Evolutionary conservation across 1,140 invertebrate species (phyloP).

Genomic region (Drosophila gunungcola): DNA sequence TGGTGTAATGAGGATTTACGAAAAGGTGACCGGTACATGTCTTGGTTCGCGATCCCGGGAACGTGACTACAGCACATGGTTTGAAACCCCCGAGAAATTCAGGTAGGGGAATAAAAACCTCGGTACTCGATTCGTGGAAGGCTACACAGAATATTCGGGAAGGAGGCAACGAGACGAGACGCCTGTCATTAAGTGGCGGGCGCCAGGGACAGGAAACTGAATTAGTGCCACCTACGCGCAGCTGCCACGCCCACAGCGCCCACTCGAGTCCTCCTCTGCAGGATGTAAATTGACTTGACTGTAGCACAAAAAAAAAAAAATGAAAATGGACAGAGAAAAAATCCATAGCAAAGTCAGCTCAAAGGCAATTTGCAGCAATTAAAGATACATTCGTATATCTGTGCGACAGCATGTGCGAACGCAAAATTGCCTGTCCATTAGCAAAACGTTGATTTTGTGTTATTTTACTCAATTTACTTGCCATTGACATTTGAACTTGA

Average conservation of each 20-base stretch:
- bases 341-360: slow-evolving; percentile 37
- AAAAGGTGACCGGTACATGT: slow-evolving; percentile 4
- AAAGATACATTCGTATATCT: slow-evolving; percentile 57
- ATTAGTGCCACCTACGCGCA: slow-evolving; percentile 51
- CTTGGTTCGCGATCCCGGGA: slow-evolving; percentile 3
- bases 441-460: slow-evolving; percentile 54
- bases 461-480: slow-evolving; percentile 67
- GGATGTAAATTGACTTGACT: slow-evolving; percentile 52
- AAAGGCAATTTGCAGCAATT: slow-evolving; percentile 64
- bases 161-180: slow-evolving; percentile 21
- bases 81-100: slow-evolving; percentile 10
- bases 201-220: slow-evolving; percentile 52
- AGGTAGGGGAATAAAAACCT: slow-evolving; percentile 15
- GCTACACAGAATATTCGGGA: slow-evolving; percentile 10
- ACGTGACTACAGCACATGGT: slow-evolving; percentile 56
- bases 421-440: slow-evolving; percentile 71
- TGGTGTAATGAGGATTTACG: slow-evolving; percentile 33
- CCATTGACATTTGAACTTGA: slow-evolving; percentile 82
- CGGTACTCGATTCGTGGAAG: slow-evolving; percentile 43
- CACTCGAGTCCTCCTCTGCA: slow-evolving; percentile 28
- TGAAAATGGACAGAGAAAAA: slow-evolving; percentile 21
- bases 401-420: slow-evolving; percentile 14
- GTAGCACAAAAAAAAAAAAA: not conserved
- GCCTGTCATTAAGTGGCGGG: slow-evolving; percentile 52
- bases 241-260: slow-evolving; percentile 13